These are phyloP conservation scores for Haemorhous mexicanus DNA, from an alignment of 2,113 vertebrate species.

Conservation along the genomic window DNA sequence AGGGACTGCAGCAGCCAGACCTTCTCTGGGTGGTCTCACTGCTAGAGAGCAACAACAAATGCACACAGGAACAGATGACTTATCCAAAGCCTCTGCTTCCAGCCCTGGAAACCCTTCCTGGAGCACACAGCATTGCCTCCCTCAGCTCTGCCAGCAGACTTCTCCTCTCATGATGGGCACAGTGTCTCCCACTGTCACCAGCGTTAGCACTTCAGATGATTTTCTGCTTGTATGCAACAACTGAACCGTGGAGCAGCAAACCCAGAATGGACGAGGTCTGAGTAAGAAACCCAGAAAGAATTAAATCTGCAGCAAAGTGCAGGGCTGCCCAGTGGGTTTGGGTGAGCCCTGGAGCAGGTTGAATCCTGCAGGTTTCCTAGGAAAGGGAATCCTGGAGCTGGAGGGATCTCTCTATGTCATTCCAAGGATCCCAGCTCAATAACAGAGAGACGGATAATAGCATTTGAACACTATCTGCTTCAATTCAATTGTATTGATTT, in stretches of 20 bases:
- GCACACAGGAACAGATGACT: neutral
- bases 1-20: neutral
- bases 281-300: neutral
- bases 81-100: neutral
- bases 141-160: neutral
- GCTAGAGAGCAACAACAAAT: neutral
- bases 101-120: neutral
- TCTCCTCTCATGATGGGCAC: neutral
- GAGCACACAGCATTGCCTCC: rapidly evolving
- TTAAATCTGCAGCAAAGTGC: neutral
- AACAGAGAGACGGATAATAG: slow-evolving; percentile 59
- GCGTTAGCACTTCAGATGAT: rapidly evolving
- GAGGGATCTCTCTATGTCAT: slow-evolving; percentile 28
- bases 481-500: slow-evolving; percentile 70
- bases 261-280: neutral
- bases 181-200: neutral
- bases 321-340: rapidly evolving
- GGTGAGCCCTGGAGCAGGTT: neutral
- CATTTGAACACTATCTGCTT: slow-evolving; percentile 64
- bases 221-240: neutral
- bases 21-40: rapidly evolving
- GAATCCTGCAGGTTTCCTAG: neutral
- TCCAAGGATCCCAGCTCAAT: slow-evolving; percentile 56
- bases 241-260: neutral
- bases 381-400: slow-evolving; percentile 7